Percentiles rank a stretch among this genome's conserved stretches.
These are phyloP conservation scores for Platysteira castanea DNA, from an alignment of 2,113 vertebrate species.

Conservation along the genomic window DNA sequence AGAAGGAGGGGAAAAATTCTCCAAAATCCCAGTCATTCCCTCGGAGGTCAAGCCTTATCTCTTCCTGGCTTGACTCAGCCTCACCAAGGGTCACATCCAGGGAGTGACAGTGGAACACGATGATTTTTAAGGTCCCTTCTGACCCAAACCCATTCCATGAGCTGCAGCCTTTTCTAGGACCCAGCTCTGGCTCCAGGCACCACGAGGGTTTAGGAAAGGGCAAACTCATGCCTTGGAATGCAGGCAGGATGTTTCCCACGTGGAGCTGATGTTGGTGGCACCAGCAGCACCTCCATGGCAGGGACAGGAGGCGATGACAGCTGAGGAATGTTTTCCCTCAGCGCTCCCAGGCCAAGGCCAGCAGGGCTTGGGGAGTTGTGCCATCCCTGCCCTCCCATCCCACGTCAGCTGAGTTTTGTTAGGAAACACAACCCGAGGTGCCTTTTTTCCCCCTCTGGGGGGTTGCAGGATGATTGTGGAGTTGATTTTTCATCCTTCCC, in stretches of 20 bases:
- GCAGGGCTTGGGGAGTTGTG: background rate
- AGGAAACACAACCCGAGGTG: background rate
- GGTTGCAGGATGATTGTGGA: background rate
- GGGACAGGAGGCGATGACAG: background rate
- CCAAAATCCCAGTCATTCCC: background rate
- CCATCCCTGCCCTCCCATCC: background rate
- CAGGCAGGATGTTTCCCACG: background rate
- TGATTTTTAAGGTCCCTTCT: background rate
- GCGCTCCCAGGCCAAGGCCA: conserved; percentile 7
- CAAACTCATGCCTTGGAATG: background rate
- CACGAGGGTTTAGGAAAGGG: background rate
- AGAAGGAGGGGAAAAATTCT: no score
- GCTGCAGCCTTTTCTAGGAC: background rate
- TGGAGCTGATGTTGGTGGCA: background rate
- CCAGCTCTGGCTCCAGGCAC: background rate
- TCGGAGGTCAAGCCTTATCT: background rate
- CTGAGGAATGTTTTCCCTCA: background rate
- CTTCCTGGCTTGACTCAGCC: background rate
- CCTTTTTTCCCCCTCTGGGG: background rate
- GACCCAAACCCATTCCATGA: background rate
- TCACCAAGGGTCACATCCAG: background rate
- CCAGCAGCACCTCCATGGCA: background rate
- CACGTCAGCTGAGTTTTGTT: background rate
- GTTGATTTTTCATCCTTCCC: background rate
- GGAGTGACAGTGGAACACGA: background rate